These are phyloP conservation scores for Teleiodes luculella DNA, from an alignment of 2,888 invertebrate species.

Conservation along the genomic window DNA sequence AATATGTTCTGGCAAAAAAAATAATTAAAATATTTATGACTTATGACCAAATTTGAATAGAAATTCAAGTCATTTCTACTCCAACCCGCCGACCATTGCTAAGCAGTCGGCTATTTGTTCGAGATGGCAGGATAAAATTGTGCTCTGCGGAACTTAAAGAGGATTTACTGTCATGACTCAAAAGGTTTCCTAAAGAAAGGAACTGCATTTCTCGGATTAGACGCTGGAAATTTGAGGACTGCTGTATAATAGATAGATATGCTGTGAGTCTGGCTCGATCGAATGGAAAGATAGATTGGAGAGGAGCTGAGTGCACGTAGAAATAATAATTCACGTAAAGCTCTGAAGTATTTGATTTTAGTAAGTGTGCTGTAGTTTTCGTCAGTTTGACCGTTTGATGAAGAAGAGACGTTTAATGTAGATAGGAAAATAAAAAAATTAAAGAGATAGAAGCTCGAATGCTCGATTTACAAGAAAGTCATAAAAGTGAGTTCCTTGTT, in stretches of 20 bases:
- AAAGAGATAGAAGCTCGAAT: no score
- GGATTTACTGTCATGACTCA: slow-evolving; percentile 47
- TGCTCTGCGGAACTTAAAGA: slow-evolving; percentile 46
- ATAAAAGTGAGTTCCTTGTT: no score
- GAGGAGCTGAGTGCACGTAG: not conserved
- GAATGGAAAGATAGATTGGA: not conserved
- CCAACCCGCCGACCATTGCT: not conserved
- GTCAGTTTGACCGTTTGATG: no score
- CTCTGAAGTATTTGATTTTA: no score
- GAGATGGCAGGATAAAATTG: slow-evolving; percentile 52
- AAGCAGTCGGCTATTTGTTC: slow-evolving; percentile 43
- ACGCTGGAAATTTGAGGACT: slow-evolving; percentile 8
- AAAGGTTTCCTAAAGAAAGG: slow-evolving; percentile 35
- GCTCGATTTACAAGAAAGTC: no score
- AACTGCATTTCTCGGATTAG: slow-evolving; percentile 25
- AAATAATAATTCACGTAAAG: not conserved
- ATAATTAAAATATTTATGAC: no score
- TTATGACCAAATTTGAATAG: no score
- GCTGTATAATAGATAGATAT: not conserved
- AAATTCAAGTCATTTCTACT: not conserved
- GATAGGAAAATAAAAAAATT: no score
- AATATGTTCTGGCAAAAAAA: no score
- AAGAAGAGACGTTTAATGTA: no score
- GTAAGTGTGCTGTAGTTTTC: no score
- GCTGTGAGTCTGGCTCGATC: not conserved